Evolutionary conservation across 2,113 vertebrate species (phyloP), one percentile per base, ranked within the genome.

Genomic region (Elephantulus edwardii): DNA sequence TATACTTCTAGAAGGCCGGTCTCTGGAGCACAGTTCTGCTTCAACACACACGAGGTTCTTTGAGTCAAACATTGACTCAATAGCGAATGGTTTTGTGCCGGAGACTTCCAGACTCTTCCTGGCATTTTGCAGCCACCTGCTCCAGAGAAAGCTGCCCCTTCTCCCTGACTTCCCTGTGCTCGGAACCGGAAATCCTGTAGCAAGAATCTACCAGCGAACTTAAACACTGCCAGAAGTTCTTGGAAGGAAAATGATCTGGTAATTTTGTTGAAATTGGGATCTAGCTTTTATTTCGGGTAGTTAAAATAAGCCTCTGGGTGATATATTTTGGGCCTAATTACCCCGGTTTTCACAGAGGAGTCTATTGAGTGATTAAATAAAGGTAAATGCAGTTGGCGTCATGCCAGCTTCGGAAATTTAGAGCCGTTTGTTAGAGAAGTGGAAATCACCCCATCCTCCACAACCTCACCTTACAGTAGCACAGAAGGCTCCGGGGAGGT

Each of bases 251-350:
- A 77, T 3, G 3, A 50, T 83, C 83, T 83, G 91, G 54, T 91
- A 87, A 92, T 95, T 93, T 92, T 88, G 86, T 91, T 90, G 56
- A 88, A 93, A 89, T 74, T 71, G 77, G 90, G 68, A 81, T 44
- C 82, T 88, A 71, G 80, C 33, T 88, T 92, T 94, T 95, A 90
- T 95, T 95, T 84, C 0, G 0, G 50, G 24, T 93, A 90, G 91
- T 93, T 94, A 94, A 92, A 93, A 93, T 38, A 71, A 94, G 88
- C 77, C 91, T 95, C 76, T 89, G 72, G 91, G 72, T 94, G 86
- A 95, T 93, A 88, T 84, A 95, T 94, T 95, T 93, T 78, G 94
- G 72, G 66, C 80, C 92, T 94, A 93, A 95, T 95, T 93, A 92
- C 74, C 91, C 89, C 6, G 0, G 68, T 95, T 96, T 96, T 88